Evolutionary conservation across 2,113 vertebrate genomes (phyloP).

Genomic region (Abramis brama): DNA sequence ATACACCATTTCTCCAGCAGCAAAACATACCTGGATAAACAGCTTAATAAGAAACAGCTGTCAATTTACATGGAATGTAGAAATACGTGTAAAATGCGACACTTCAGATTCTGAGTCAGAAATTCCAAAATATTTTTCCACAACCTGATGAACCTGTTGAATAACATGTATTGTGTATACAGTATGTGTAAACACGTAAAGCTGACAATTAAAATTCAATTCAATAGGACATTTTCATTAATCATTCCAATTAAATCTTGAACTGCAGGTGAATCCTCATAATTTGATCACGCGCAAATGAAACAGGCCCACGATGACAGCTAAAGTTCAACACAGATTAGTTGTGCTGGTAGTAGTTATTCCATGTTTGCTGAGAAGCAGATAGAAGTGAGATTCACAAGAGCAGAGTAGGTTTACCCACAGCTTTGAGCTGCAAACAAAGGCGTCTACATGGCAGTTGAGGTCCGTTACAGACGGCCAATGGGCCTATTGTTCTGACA

Average conservation of each 20-base stretch:
- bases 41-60: constrained; percentile 16
- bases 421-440: constrained; percentile 59
- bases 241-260: not conserved
- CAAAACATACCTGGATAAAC: constrained; percentile 17
- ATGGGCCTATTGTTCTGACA: constrained; percentile 15
- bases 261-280: not conserved
- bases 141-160: not conserved
- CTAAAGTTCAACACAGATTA: constrained; percentile 50
- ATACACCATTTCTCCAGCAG: not conserved
- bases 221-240: not conserved
- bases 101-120: not conserved
- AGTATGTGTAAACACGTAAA: not conserved
- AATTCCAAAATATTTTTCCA: not conserved
- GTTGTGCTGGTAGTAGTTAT: constrained; percentile 58
- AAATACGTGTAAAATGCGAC: not conserved
- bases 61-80: not conserved
- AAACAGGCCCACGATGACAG: not conserved
- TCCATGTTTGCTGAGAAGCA: constrained; percentile 54
- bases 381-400: constrained; percentile 65
- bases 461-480: not conserved
- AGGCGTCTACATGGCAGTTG: constrained; percentile 28
- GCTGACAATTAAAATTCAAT: not conserved
- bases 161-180: not conserved
- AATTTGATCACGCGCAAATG: not conserved
- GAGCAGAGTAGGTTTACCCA: constrained; percentile 55